Percentiles rank a stretch among this genome's conserved stretches.
Conservation (phyloP, 2,113 vertebrate species). For the Dipodomys ordii region DNA sequence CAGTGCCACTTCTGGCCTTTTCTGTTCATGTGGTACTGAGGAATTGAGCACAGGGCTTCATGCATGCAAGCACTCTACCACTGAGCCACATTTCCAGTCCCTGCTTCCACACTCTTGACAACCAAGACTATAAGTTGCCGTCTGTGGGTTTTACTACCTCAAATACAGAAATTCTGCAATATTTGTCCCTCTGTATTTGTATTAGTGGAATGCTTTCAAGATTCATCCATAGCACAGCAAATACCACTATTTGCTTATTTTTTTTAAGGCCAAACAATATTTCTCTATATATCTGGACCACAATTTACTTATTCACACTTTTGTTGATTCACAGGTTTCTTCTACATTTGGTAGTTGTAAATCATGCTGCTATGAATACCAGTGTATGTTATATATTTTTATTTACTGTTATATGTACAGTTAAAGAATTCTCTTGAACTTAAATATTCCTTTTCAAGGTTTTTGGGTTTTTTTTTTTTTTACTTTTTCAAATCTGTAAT, state of each 20-base stretch:
- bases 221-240: neutral
- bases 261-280: neutral
- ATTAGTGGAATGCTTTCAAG: neutral
- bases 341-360: neutral
- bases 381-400: neutral
- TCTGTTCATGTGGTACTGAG: too few species aligned
- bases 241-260: neutral
- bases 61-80: too few species aligned
- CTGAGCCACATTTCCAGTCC: too few species aligned
- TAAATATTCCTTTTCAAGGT: neutral
- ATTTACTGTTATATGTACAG: neutral
- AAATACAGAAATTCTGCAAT: neutral
- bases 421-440: neutral
- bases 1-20: too few species aligned
- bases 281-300: neutral
- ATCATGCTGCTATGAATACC: slow-evolving; percentile 14
- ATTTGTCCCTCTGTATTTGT: neutral
- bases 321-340: neutral
- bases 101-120: neutral
- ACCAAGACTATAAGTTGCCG: neutral
- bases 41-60: too few species aligned
- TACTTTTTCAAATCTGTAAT: neutral
- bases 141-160: neutral
- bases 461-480: neutral
- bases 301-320: neutral